Percentiles rank a stretch among this genome's conserved stretches.
phyloP scores from a whole-genome alignment of 2,113 vertebrate species.

The Pan paniscus region DNA sequence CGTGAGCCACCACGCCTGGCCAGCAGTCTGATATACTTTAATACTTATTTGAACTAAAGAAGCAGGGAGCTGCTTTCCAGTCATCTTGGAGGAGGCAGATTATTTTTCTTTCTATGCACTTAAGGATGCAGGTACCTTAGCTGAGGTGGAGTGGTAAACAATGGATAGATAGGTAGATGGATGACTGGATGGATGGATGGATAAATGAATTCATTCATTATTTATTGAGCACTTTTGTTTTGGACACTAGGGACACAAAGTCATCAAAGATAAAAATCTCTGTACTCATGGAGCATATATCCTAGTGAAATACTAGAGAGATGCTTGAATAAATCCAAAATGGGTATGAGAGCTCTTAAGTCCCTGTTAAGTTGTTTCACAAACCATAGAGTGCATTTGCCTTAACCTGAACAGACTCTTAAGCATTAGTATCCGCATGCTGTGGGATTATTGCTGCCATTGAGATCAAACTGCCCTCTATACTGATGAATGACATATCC shows the following conservation, averaged over 20 bases:
- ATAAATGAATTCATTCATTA: slow-evolving; percentile 2
- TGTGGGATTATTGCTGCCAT: not conserved
- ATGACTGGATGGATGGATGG: not conserved
- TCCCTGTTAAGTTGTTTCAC: not conserved
- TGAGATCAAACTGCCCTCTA: not conserved
- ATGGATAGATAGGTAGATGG: not conserved
- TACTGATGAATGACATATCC: not conserved
- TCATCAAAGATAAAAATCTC: not conserved
- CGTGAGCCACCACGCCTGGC: no score
- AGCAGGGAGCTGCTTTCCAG: not conserved
- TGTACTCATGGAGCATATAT: not conserved
- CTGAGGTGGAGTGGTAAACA: not conserved
- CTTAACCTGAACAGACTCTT: not conserved
- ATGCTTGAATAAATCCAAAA: not conserved
- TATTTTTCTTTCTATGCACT: not conserved
- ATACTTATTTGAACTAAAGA: not conserved
- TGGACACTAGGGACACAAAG: not conserved
- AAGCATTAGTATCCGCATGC: not conserved
- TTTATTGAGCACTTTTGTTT: not conserved
- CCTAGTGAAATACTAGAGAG: not conserved
- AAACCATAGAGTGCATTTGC: not conserved
- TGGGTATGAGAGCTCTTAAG: not conserved
- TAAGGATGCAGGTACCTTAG: not conserved
- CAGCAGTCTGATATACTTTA: not conserved
- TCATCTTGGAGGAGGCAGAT: not conserved